phyloP scores from a whole-genome alignment of 2,797 vertebrate species.

The Sebastes iracundus region DNA sequence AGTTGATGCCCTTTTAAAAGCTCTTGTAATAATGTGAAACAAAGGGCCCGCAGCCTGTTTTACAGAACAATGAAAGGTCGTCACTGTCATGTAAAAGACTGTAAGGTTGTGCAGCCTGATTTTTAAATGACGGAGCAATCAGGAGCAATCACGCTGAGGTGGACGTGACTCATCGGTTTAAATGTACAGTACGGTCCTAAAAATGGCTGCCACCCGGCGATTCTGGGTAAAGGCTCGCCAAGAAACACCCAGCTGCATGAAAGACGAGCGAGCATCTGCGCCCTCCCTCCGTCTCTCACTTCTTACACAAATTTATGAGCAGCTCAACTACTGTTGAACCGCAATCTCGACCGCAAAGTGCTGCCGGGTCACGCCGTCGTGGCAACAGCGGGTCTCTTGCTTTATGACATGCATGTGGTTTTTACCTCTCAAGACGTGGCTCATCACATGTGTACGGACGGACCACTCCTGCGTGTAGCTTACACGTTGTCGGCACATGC shows the following conservation, averaged over 20 bases:
- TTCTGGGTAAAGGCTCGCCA: constrained; percentile 37
- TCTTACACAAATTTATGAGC: constrained; percentile 63
- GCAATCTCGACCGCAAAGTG: constrained; percentile 50
- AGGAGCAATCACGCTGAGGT: constrained; percentile 62
- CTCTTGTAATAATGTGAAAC: constrained; percentile 62
- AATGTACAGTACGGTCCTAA: constrained; percentile 70
- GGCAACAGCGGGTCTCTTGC: constrained; percentile 38
- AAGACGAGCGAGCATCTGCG: constrained; percentile 35
- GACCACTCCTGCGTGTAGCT: background rate
- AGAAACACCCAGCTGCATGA: constrained; percentile 67
- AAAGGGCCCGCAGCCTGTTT: constrained; percentile 55
- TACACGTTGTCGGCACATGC: background rate
- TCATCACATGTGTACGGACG: constrained; percentile 11
- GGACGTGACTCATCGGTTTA: constrained; percentile 73
- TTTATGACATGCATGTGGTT: constrained; percentile 52
- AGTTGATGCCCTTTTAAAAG: constrained; percentile 50
- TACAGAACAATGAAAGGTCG: constrained; percentile 63
- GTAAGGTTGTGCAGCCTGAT: constrained; percentile 53
- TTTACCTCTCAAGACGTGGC: constrained; percentile 43
- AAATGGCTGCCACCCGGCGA: constrained; percentile 63
- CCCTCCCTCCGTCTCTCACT: constrained; percentile 52
- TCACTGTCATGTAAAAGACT: constrained; percentile 43
- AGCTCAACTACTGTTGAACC: constrained; percentile 61
- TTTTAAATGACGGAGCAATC: constrained; percentile 70
- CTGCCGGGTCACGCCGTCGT: constrained; percentile 27